These are phyloP conservation scores for Laspeyria flexula DNA, from an alignment of 2,888 invertebrate species.

Conservation along the genomic window DNA sequence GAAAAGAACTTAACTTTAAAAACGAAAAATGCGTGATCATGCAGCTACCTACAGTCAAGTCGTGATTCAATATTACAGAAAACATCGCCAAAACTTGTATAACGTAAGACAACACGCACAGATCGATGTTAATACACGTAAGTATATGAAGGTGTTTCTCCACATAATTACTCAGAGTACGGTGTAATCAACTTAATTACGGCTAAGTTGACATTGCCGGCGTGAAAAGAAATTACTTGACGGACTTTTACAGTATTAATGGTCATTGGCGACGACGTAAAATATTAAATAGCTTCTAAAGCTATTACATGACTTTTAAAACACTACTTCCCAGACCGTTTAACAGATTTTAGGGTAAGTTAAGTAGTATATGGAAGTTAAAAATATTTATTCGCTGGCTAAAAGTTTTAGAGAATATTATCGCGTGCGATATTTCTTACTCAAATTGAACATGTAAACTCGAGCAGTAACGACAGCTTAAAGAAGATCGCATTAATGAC, in stretches of 20 bases:
- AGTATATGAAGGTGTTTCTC: background rate
- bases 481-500: no score
- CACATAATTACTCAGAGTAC: background rate
- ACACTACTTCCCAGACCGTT: constrained; percentile 7
- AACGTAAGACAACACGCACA: background rate
- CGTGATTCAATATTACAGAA: no score
- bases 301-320: constrained; percentile 11
- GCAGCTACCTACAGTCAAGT: no score
- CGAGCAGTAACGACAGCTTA: no score
- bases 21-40: no score
- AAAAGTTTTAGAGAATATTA: no score
- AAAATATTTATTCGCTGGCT: no score
- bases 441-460: no score
- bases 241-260: constrained; percentile 16
- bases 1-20: no score
- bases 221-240: constrained; percentile 31
- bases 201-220: constrained; percentile 26
- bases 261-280: constrained; percentile 16
- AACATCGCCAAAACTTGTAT: background rate
- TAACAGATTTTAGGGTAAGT: background rate
- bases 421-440: no score
- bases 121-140: no score
- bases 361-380: no score
- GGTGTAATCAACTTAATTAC: constrained; percentile 13
- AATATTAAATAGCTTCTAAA: constrained; percentile 16